Conservation (phyloP, 2,888 invertebrate genomes). For the Diaperis boleti region DNA sequence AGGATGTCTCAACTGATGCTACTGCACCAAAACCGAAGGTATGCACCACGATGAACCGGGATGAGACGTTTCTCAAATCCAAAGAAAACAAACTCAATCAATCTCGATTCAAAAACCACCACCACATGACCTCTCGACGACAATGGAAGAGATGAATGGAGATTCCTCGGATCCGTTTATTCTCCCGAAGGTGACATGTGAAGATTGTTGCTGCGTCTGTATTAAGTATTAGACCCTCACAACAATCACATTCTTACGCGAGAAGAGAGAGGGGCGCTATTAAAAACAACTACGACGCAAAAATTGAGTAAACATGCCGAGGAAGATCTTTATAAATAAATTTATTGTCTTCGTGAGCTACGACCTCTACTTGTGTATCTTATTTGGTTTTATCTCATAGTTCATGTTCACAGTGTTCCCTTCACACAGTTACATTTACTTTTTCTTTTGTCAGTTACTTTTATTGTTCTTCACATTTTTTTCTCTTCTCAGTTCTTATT, state of each 20-base stretch:
- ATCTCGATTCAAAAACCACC: constrained; percentile 20
- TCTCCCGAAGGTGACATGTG: constrained; percentile 36
- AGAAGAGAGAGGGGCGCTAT: not conserved
- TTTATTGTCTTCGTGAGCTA: too few species aligned
- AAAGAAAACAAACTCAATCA: constrained; percentile 36
- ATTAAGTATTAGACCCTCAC: not conserved
- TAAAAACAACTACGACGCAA: not conserved
- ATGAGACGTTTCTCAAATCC: constrained; percentile 19
- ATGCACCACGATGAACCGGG: too few species aligned
- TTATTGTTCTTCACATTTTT: too few species aligned
- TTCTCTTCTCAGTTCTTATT: too few species aligned
- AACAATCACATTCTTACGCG: not conserved
- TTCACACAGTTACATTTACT: too few species aligned
- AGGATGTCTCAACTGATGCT: too few species aligned
- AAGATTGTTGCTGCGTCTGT: constrained; percentile 1
- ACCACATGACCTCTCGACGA: constrained; percentile 25
- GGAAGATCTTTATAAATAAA: too few species aligned
- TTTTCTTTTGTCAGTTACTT: too few species aligned
- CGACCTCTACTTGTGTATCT: too few species aligned
- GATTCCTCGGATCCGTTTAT: constrained; percentile 12
- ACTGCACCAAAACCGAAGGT: too few species aligned
- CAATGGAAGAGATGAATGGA: constrained; percentile 32
- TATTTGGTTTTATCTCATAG: too few species aligned
- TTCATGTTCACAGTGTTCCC: too few species aligned
- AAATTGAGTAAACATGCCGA: not conserved